phyloP scores from a whole-genome alignment of 2,113 vertebrate species.

The Galemys pyrenaicus region DNA sequence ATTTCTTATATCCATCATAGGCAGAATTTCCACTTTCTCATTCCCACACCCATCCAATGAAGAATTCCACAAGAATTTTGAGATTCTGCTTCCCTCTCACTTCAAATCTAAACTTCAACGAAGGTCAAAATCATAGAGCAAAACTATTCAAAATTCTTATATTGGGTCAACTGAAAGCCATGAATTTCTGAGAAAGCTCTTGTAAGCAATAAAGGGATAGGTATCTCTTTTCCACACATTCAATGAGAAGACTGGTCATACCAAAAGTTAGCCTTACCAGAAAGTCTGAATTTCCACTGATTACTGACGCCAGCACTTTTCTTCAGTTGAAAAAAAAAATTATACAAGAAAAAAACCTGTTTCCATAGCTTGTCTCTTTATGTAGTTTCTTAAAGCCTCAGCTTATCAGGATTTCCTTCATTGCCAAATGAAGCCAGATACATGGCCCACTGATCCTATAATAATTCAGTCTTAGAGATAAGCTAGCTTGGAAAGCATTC shows the following conservation, averaged over 20 bases:
- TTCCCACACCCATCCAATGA: neutral
- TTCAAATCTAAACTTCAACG: conserved; percentile 25
- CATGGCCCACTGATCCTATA: neutral
- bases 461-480: conserved; percentile 55
- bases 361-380: neutral
- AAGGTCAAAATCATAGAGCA: conserved; percentile 32
- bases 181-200: conserved; percentile 54
- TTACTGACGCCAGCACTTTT: neutral
- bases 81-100: neutral
- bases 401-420: conserved; percentile 49
- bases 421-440: neutral
- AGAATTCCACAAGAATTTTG: neutral
- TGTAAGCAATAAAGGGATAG: neutral
- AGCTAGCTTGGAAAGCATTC: conserved; percentile 8
- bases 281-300: neutral
- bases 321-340: too few relatives aligned
- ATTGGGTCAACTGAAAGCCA: neutral
- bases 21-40: neutral
- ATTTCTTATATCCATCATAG: neutral
- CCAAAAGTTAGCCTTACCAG: neutral
- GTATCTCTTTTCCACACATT: neutral
- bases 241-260: neutral
- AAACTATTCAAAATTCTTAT: conserved; percentile 32
- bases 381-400: conserved; percentile 31
- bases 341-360: conserved; percentile 24